Base-by-base conservation (phyloP, 2,113 vertebrate genomes). In the Lethenteron camtschaticum region DNA sequence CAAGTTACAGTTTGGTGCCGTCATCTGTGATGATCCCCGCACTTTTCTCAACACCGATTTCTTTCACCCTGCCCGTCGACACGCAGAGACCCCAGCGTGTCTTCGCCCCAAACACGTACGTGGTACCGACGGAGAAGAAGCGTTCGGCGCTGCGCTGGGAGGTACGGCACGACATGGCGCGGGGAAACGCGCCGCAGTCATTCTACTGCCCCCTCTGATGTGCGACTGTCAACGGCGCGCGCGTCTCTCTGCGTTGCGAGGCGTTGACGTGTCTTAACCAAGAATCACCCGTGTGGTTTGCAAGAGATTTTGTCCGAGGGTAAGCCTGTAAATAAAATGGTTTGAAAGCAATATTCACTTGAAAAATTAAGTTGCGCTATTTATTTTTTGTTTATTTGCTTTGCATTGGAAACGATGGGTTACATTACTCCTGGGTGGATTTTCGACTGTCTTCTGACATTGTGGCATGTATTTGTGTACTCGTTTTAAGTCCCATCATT, bases 51-150 rank as follows among this genome's bases (percentile, higher is more conserved):
- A 16, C 63, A 9, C 8, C 63, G 14, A 63, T 63, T 63, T 18
- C 59, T 18, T 18, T 63, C 59, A 63, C 59, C 59, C 13, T 4
- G 13, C 13, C 59, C 59, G 13, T 18, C 63, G 9, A 20, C 58
- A 58, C 63, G 24, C 77, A 85, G 83, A 82, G 78, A 68, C 77
- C 84, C 18, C 85, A 72, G 4, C 79, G 74, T 3, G 58, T 75
- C 0, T 77, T 71, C 3, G 56, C 81, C 16, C 86, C 84, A 56
- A 97, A 92, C 74, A 70, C 70, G 2, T 94, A 95, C 56, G 4
- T 76, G 0, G 84, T 87, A n/a, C 92, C 92, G 13, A 92, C 87
- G 0, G 82, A 83, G 18, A 95, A 96, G 77, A 88, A 86, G 70
- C 80, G 89, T 2, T 82, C 81, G 0, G 78, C 83, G 2, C 81